Evolutionary conservation across 2,888 invertebrate species (phyloP), one percentile per base, ranked within the genome.

Genomic region (Heteromurus nitidus): DNA sequence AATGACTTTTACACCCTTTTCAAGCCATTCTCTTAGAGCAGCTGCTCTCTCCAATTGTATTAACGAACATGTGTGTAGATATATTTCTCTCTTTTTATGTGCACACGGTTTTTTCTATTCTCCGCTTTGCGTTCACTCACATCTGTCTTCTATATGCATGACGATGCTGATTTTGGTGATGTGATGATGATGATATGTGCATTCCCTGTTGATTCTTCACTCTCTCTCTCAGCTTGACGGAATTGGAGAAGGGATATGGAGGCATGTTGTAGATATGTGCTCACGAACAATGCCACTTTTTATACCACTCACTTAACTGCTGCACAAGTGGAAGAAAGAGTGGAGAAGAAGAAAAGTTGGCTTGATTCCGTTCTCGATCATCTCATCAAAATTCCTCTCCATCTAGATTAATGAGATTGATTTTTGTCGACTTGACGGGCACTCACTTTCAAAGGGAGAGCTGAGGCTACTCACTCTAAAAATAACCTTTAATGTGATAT

Each of bases 1-100:
- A n/a, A 60, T 60, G 28, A 60, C 28, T 60, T 60, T n/a, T n/a
- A 31, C n/a, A 60, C 31, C 31, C 31, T 30, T 58, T 60, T 60
- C 36, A n/a, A 87, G 88, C 58, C 22, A 26, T n/a, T 36, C 36
- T 36, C 36, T 60, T 18, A 20, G 24, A 55, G 55, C 55, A 55
- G 55, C 55, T 55, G 55, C 55, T 55, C 55, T 55, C 55, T 16
- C 55, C 26, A 24, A 5, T 55, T n/a, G n/a, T n/a, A n/a, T n/a
- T n/a, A n/a, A n/a, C n/a, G n/a, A n/a, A n/a, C n/a, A n/a, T n/a
- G n/a, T n/a, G n/a, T n/a, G n/a, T n/a, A n/a, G n/a, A n/a, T n/a
- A n/a, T n/a, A n/a, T n/a, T n/a, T n/a, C n/a, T n/a, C n/a, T n/a
- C n/a, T n/a, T n/a, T n/a, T n/a, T n/a, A n/a, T n/a, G n/a, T n/a